Percentiles rank a stretch among this genome's conserved stretches.
Evolutionary conservation across 2,113 vertebrate genomes (phyloP).

Genomic region (Hemibagrus wyckioides): DNA sequence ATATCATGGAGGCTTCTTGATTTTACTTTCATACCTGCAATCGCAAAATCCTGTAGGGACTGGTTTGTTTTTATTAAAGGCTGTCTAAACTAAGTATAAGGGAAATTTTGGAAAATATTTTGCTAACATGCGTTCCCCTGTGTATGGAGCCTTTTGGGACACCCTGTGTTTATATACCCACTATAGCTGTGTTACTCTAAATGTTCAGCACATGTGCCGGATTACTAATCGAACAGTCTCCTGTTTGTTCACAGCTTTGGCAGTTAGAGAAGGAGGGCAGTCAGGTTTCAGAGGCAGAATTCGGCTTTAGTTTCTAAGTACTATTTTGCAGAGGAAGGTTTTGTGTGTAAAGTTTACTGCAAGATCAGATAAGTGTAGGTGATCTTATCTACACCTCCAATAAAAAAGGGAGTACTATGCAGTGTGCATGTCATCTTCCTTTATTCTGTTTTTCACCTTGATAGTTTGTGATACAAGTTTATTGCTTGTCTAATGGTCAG

Average conservation of each 20-base stretch:
- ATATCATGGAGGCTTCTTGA: no score
- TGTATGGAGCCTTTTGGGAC: no score
- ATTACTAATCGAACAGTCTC: background rate
- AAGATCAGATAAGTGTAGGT: background rate
- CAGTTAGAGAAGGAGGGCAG: background rate
- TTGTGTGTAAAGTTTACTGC: background rate
- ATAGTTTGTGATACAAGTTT: background rate
- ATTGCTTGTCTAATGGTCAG: background rate
- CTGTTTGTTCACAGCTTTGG: background rate
- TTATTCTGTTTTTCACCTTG: background rate
- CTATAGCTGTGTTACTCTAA: no score
- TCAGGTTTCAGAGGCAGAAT: background rate
- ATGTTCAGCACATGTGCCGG: background rate
- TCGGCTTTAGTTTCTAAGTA: background rate
- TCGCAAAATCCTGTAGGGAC: background rate
- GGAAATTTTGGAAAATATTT: no score
- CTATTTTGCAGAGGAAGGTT: background rate
- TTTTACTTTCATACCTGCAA: no score
- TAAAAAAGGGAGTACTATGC: background rate
- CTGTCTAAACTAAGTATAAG: no score
- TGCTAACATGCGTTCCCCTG: no score
- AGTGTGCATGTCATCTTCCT: background rate
- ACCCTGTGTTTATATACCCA: no score
- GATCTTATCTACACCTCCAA: background rate
- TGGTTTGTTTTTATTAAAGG: background rate